Evolutionary conservation across 2,797 vertebrate species (phyloP).

Genomic region (Heliangelus exortis): DNA sequence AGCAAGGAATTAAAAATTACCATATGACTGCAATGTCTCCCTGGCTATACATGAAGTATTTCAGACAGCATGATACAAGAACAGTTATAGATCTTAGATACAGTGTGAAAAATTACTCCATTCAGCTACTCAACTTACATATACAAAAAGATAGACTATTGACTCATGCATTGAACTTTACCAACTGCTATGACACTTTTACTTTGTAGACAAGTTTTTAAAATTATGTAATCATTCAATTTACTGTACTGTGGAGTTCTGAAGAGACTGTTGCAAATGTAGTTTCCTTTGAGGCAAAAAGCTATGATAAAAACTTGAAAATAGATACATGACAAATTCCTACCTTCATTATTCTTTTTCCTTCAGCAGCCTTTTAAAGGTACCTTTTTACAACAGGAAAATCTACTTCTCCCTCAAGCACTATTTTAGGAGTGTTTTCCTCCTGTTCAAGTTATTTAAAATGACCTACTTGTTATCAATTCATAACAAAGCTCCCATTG

Average conservation of each 20-base stretch:
- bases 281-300: background rate
- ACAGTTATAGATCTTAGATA: background rate
- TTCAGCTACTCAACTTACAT: background rate
- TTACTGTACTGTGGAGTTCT: background rate
- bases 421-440: slow-evolving; percentile 4
- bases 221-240: background rate
- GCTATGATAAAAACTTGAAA: background rate
- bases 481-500: background rate
- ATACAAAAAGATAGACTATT: background rate
- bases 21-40: background rate
- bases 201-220: background rate
- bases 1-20: background rate
- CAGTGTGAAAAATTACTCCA: background rate
- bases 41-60: background rate
- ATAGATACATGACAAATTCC: background rate
- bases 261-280: background rate
- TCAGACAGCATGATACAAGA: background rate
- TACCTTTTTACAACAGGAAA: background rate
- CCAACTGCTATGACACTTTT: background rate
- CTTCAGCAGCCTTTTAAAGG: background rate
- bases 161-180: background rate
- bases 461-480: background rate
- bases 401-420: background rate
- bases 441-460: slow-evolving; percentile 18
- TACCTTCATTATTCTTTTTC: background rate